Conservation (phyloP, 2,888 invertebrate species). For the Epinotia demarniana region DNA sequence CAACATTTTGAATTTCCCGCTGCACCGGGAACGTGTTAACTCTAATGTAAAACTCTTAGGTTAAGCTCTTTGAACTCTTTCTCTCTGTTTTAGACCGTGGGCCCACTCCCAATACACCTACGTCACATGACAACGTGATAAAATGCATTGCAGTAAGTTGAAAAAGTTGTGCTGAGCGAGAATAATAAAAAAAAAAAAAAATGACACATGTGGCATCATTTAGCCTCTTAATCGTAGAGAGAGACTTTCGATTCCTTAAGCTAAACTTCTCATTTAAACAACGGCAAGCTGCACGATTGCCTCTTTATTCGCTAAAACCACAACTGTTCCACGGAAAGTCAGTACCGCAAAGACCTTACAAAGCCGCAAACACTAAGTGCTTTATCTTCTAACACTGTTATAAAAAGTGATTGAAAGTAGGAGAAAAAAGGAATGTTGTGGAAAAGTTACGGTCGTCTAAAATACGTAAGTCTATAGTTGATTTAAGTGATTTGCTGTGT, state of each 20-base stretch:
- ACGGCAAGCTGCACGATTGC: slow-evolving; percentile 27
- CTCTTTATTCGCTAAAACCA: slow-evolving; percentile 32
- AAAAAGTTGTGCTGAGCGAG: no score
- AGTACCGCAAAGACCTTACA: slow-evolving; percentile 40
- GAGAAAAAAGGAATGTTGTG: slow-evolving; percentile 51
- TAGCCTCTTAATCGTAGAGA: no score
- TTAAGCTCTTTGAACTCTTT: no score
- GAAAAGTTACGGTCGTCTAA: slow-evolving; percentile 57
- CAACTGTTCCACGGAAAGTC: slow-evolving; percentile 37
- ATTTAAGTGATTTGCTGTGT: slow-evolving; percentile 81
- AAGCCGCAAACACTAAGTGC: slow-evolving; percentile 42
- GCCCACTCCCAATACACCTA: no score
- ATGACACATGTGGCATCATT: no score
- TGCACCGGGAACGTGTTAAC: no score
- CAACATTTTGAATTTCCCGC: no score
- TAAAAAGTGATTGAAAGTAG: slow-evolving; percentile 55
- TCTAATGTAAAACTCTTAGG: no score
- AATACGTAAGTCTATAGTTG: slow-evolving; percentile 55
- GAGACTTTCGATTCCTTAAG: neutral
- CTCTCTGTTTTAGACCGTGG: no score
- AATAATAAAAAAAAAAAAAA: no score
- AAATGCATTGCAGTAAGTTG: no score
- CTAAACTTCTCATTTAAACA: slow-evolving; percentile 23
- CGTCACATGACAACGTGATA: no score
- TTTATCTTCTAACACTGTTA: slow-evolving; percentile 51